Evolutionary conservation across 1,140 invertebrate species (phyloP).

Genomic region (Conus betulinus): DNA sequence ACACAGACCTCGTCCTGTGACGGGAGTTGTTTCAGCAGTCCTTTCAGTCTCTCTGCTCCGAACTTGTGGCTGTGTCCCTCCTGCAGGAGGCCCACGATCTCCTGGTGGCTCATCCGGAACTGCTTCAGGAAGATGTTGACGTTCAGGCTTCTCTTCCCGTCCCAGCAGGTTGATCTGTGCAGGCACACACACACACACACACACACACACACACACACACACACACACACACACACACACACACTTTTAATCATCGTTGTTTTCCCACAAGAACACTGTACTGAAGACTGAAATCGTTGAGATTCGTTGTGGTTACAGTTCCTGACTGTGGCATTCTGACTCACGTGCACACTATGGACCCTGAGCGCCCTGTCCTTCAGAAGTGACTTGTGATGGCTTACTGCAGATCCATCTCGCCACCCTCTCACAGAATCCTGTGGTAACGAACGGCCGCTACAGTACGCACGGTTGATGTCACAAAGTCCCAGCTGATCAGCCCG

Average conservation of each 20-base stretch:
- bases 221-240: background rate
- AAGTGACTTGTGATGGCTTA: too few species aligned
- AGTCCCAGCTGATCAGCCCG: too few species aligned
- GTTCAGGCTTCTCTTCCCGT: constrained; percentile 93
- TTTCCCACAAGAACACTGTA: too few species aligned
- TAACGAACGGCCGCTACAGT: too few species aligned
- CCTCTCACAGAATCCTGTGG: too few species aligned
- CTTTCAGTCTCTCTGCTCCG: constrained; percentile 92
- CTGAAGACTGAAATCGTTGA: too few species aligned
- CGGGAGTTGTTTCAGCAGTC: constrained; percentile 93
- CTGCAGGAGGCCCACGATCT: constrained; percentile 91
- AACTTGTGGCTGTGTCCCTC: constrained; percentile 92
- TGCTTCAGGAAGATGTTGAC: constrained; percentile 99
- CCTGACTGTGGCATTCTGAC: too few species aligned
- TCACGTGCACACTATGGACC: too few species aligned
- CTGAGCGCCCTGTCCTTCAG: too few species aligned
- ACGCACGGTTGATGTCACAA: too few species aligned
- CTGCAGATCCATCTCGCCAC: too few species aligned
- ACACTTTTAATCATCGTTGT: background rate
- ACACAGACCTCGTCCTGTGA: constrained; percentile 88
- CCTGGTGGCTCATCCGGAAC: constrained; percentile 88
- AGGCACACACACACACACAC: background rate
- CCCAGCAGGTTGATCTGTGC: constrained; percentile 68
- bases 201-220: background rate
- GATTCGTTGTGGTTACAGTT: too few species aligned